These are phyloP conservation scores for Ceraclea dissimilis DNA, from an alignment of 2,888 invertebrate genomes.

Conservation along the genomic window DNA sequence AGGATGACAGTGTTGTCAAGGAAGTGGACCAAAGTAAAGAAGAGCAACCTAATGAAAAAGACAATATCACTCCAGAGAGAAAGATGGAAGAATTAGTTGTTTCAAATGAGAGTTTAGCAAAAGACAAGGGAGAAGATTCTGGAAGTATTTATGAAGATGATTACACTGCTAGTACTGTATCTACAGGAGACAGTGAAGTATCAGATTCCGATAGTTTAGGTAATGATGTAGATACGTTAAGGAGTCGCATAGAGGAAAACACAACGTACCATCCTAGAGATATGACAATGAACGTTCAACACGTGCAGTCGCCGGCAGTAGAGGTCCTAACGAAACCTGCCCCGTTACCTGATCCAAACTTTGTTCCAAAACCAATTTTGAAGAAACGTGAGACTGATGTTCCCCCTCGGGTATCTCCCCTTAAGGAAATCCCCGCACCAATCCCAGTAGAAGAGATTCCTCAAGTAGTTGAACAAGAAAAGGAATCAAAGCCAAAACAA, in stretches of 20 bases:
- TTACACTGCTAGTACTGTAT: conserved; percentile 57
- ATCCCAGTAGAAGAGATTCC: background rate
- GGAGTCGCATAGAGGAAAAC: conserved; percentile 42
- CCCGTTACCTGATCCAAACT: conserved; percentile 61
- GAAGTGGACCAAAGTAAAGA: conserved; percentile 5
- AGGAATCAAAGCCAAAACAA: conserved; percentile 19
- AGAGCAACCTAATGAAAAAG: background rate
- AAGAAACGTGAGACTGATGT: conserved; percentile 50
- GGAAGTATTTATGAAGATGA: conserved; percentile 50
- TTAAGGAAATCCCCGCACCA: background rate
- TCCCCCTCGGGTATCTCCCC: conserved; percentile 24
- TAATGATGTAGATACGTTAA: conserved; percentile 32
- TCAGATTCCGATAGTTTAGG: conserved; percentile 41
- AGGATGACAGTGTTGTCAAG: background rate
- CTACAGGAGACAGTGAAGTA: conserved; percentile 41
- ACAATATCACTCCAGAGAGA: background rate
- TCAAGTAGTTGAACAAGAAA: conserved; percentile 18
- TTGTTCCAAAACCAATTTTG: conserved; percentile 72
- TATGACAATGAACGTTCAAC: conserved; percentile 34
- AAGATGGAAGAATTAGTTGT: background rate
- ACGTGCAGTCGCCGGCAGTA: conserved; percentile 48
- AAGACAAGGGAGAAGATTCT: conserved; percentile 40
- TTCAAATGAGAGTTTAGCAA: conserved; percentile 28
- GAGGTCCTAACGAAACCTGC: conserved; percentile 52
- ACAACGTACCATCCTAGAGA: conserved; percentile 62